Base-by-base conservation (phyloP, 2,797 vertebrate species). In the Bufotes viridis region DNA sequence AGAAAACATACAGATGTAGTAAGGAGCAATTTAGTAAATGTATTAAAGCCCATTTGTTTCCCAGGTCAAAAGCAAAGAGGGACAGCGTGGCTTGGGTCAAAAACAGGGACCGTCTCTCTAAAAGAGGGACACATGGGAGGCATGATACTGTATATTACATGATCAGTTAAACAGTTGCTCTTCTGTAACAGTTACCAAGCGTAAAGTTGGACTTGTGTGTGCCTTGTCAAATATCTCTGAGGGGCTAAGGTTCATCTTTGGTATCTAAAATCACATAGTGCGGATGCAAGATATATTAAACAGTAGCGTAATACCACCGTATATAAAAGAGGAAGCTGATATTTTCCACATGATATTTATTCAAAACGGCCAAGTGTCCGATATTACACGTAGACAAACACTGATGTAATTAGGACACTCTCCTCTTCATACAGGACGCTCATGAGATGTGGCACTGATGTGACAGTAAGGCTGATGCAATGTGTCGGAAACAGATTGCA, bases 401-500 rank as follows among this genome's bases (percentile, higher is more conserved):
- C 81, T 78, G 81, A 84, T 85, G 57, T 82, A 67, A 85, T 76
- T 63, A 67, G 57, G 78, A 75, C 53, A 65, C 58, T 22, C 42
- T 72, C n/a, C 26, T 76, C 34, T 55, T 70, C 57, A 80, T 11
- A 75, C 24, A 76, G 87, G 20, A 63, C 53, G 60, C 58, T 63
- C 78, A 85, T 89, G 49, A 24, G 29, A 85, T 67, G 26, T 81
- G 83, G 57, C 83, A 67, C 51, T 85, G 82, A 85, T 53, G 67
- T 74, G 76, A 84, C 82, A 74, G 75, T 76, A 58, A 85, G 42
- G 49, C 42, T 85, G 85, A 89, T 85, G 49, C 15, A 42, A 81
- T 85, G 49, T 85, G 87, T 85, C 87, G 18, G 42, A 81, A 85
- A 81, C 87, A 89, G 83, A 89, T 85, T 85, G 87, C 26, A 89